Base-by-base conservation (phyloP, 2,888 invertebrate genomes). In the Pseudococcus viburni region DNA sequence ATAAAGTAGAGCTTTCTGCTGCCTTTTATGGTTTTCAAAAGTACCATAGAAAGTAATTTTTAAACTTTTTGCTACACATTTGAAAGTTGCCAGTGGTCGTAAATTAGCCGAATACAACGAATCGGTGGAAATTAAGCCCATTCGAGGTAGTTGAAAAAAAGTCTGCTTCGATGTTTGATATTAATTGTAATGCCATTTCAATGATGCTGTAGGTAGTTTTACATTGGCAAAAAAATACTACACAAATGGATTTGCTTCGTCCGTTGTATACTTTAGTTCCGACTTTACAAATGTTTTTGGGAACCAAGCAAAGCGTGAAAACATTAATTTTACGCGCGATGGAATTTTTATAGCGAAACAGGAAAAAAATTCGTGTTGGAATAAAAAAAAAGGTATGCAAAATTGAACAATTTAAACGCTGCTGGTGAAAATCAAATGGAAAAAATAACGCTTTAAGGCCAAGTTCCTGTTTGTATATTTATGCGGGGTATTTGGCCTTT, bases 281-380 rank as follows among this genome's bases (percentile, higher is more conserved):
- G 77, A 77, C 77, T 77, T 39, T 77, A 77, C 77, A 42, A 77
- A 77, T 77, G 77, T 77, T 77, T 77, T 39, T 17, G n/a, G 77
- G 77, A 77, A 77, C 39, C 39, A 77, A 77, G 42, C 42, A 77
- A 77, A 77, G 39, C 77, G 77, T 77, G 42, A 77, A 77, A 77
- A 77, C 77, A 77, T 77, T 77, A 77, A 77, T 77, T 77, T 77
- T 77, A 77, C 77, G n/a, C 77, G 77, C 39, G 77, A 77, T 77
- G 42, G 77, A 77, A 77, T 77, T 77, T 77, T 77, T 77, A 77
- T 39, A 26, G 22, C 26, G 26, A 68, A 68, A 68, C 22, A 22
- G 68, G 68, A 26, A 68, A 68, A 68, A 68, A 68, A 68, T 68
- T 68, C n/a, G n/a, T n/a, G 68, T 68, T 26, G 68, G 12, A 68